Conservation (phyloP, 2,797 vertebrate species). For the Liasis olivaceus region DNA sequence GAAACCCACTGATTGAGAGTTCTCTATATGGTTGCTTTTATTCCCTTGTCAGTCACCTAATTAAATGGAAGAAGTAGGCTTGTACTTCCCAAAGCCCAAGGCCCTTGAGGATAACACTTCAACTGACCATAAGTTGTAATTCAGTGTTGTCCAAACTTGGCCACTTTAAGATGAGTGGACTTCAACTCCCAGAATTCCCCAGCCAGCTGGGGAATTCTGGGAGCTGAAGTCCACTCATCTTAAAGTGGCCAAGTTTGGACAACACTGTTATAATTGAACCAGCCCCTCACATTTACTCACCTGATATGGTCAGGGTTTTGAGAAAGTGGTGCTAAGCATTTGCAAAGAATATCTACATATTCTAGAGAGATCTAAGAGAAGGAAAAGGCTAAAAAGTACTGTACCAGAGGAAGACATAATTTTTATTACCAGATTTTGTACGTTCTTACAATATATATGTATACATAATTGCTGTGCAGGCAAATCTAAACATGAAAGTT, state of each 20-base stretch:
- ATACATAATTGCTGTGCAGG: neutral
- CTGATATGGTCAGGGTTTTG: neutral
- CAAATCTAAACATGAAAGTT: neutral
- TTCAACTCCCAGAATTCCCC: too few species aligned
- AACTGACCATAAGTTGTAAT: neutral
- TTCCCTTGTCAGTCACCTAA: neutral
- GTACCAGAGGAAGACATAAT: neutral
- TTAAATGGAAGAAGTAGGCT: constrained; percentile 1
- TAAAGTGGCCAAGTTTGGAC: too few species aligned
- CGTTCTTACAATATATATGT: constrained; percentile 8
- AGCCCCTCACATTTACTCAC: neutral
- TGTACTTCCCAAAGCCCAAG: neutral
- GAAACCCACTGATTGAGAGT: neutral
- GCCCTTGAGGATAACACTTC: neutral
- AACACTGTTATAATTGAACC: neutral
- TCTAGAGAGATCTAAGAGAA: constrained; percentile 5
- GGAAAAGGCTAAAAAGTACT: neutral
- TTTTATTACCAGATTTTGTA: constrained; percentile 1
- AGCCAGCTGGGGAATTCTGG: too few species aligned
- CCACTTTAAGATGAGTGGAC: too few species aligned
- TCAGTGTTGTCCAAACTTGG: too few species aligned
- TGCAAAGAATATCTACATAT: constrained; percentile 1
- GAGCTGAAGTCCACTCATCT: too few species aligned
- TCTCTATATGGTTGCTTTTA: neutral
- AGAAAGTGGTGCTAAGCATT: constrained; percentile 17